Percentiles rank a stretch among this genome's conserved stretches.
Evolutionary conservation across 2,888 invertebrate genomes (phyloP).

Genomic region (Sinelater perroti): DNA sequence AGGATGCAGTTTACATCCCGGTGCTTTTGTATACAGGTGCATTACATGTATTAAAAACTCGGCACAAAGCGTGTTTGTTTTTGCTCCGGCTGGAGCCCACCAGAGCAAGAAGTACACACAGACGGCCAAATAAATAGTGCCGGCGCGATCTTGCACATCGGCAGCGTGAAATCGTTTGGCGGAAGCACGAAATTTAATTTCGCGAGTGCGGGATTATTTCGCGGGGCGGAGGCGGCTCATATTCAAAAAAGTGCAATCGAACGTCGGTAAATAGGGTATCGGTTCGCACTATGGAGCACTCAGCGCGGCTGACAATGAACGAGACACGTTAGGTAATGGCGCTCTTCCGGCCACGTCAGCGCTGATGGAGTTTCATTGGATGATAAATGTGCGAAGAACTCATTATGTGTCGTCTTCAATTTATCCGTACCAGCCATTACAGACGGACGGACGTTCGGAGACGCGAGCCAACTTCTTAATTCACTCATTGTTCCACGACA

Average conservation of each 20-base stretch:
- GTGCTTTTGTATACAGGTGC: conserved; percentile 43
- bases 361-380: conserved; percentile 56
- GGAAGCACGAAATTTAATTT: not conserved
- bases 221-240: not conserved
- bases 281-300: conserved; percentile 37
- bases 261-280: conserved; percentile 30
- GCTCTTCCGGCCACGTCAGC: conserved; percentile 58
- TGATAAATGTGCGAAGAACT: conserved; percentile 58
- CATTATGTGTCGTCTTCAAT: conserved; percentile 53
- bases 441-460: conserved; percentile 29
- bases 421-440: conserved; percentile 44
- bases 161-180: not conserved
- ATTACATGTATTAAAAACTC: conserved; percentile 46
- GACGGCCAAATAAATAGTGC: conserved; percentile 8
- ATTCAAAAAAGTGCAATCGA: conserved; percentile 24
- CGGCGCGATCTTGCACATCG: not conserved
- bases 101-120: conserved; percentile 31
- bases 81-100: conserved; percentile 32
- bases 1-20: conserved; percentile 39
- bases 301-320: conserved; percentile 51
- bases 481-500: conserved; percentile 32
- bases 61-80: conserved; percentile 41
- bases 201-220: not conserved
- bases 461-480: conserved; percentile 37
- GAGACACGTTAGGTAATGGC: conserved; percentile 58